Evolutionary conservation across 2,113 vertebrate species (phyloP).

Genomic region (Limnothrissa miodon): DNA sequence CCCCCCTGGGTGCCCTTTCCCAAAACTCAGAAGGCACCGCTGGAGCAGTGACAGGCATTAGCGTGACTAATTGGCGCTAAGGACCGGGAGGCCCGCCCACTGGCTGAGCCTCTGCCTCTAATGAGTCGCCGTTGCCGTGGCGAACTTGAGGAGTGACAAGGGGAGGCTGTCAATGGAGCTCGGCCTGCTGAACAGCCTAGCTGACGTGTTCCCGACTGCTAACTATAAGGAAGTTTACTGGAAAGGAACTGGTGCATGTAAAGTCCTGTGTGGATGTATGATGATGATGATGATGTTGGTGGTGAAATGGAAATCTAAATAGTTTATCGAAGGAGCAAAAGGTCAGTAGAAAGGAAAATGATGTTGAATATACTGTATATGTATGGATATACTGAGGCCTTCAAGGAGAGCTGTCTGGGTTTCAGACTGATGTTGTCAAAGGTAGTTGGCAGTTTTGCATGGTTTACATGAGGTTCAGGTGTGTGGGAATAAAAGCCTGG

Average conservation of each 20-base stretch:
- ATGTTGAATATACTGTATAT: not conserved
- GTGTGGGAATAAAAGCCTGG: not conserved
- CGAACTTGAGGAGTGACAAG: slow-evolving; percentile 72
- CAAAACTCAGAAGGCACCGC: slow-evolving; percentile 71
- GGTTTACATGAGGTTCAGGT: not conserved
- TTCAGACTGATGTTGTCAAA: not conserved
- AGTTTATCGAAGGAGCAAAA: no score
- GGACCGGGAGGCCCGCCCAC: slow-evolving; percentile 67
- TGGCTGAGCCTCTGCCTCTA: slow-evolving; percentile 68
- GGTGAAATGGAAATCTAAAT: not conserved
- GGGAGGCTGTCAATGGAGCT: slow-evolving; percentile 65
- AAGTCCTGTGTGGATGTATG: not conserved
- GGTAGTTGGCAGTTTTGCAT: not conserved
- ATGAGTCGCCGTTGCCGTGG: slow-evolving; percentile 74
- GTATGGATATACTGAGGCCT: not conserved
- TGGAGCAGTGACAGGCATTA: slow-evolving; percentile 67
- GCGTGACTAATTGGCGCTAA: slow-evolving; percentile 74
- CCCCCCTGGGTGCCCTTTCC: slow-evolving; percentile 63
- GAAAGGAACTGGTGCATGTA: not conserved
- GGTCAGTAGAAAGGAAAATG: not conserved
- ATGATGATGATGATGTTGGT: not conserved
- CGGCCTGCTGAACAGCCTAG: slow-evolving; percentile 63
- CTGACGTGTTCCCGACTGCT: slow-evolving; percentile 57
- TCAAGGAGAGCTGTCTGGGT: not conserved
- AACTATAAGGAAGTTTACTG: not conserved